Evolutionary conservation across 2,797 vertebrate species (phyloP), one percentile per base, ranked within the genome.

Genomic region (Apogon hyalosoma): DNA sequence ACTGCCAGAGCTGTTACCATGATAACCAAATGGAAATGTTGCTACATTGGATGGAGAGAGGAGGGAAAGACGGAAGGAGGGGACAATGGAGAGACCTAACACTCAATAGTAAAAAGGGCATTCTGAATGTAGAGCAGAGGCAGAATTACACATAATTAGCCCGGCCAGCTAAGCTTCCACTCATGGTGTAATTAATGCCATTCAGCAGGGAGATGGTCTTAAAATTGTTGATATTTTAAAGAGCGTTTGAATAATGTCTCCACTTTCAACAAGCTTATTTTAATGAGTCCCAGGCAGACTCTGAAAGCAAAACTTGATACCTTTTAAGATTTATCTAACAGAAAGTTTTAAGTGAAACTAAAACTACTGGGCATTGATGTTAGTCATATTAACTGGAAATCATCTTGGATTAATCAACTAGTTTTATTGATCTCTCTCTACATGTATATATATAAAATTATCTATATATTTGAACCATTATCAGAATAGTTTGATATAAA

Each of bases 101-200:
- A 46, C 45, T 77, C 38, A 16, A 38, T 39, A 69, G 63, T 64
- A 78, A 75, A 60, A 63, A 63, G 63, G 72, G 41, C 58, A 78
- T 82, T 77, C 69, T 63, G 55, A 85, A 75, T 72, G 66, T 73
- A 73, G 51, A 81, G 73, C 60, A 66, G 63, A 58, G 63, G 62
- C 77, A 80, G 79, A 82, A 85, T 89, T 85, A 90, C 77, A 79
- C 77, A 63, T 88, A 87, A 88, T 92, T 90, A 92, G 69, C 66
- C 39, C 42, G 57, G 79, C 55, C 59, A 73, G 83, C 76, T 80
- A 76, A 82, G 69, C 82, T 77, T 82, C 81, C 73, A 77, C 81
- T 85, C 81, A 79, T 47, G 40, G 76, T 84, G 80, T 78, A 89
- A 91, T 92, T 84, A 89, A 88, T 83, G 82, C 75, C 63, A 70